A percentile compares a stretch with the other conserved stretches of the same genome.
Evolutionary conservation across 2,888 invertebrate species (phyloP).

Genomic region (Nemapogon koenigi): DNA sequence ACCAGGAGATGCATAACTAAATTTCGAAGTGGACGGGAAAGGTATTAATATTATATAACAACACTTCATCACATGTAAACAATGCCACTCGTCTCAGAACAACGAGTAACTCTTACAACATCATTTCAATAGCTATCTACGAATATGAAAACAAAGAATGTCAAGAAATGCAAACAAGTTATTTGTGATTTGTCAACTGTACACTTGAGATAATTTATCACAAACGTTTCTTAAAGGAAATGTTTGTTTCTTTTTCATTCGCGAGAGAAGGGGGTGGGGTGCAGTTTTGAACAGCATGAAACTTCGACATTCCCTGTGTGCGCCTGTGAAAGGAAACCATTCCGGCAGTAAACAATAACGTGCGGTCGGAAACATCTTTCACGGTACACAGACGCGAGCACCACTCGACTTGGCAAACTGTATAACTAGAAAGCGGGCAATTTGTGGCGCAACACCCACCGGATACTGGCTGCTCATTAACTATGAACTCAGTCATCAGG

Average conservation of each 20-base stretch:
- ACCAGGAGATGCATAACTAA: no score
- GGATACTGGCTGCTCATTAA: slow-evolving; percentile 61
- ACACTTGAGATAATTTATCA: no score
- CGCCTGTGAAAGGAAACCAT: slow-evolving; percentile 49
- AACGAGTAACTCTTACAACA: no score
- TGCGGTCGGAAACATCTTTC: slow-evolving; percentile 50
- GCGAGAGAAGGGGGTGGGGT: not conserved
- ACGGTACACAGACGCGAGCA: slow-evolving; percentile 34
- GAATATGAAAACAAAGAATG: no score
- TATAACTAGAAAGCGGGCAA: slow-evolving; percentile 47
- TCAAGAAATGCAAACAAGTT: no score
- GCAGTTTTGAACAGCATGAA: slow-evolving; percentile 16
- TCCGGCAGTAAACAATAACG: slow-evolving; percentile 53
- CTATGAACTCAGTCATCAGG: slow-evolving; percentile 62
- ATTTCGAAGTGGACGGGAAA: no score
- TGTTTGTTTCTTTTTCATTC: slow-evolving; percentile 1
- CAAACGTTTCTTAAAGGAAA: no score
- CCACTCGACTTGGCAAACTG: slow-evolving; percentile 45
- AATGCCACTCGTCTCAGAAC: no score
- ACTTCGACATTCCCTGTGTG: slow-evolving; percentile 19
- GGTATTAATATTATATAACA: no score
- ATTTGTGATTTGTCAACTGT: no score
- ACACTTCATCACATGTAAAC: no score
- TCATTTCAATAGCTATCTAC: no score
- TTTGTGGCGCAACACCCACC: slow-evolving; percentile 49